Base-by-base conservation (phyloP, 2,797 vertebrate species). In the Florisuga fusca region DNA sequence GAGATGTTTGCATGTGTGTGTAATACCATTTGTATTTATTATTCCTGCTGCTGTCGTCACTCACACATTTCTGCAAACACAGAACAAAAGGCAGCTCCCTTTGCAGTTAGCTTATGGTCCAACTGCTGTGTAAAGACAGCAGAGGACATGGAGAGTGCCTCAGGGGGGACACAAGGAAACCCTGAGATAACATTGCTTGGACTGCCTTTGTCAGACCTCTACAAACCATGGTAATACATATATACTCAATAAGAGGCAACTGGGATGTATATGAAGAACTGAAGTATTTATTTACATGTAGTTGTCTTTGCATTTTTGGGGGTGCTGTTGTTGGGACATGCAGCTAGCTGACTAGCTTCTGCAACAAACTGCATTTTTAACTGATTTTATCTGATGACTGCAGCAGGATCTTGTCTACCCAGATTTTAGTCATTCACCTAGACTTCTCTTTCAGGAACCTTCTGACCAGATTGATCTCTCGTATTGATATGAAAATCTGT, bases 401-500 rank as follows among this genome's bases (percentile, higher is more conserved):
- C 33, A 87, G 51, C 62, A 91, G 93, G 82, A 95, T 88, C 87
- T 66, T 83, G 91, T 71, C 93, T 96, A 59, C 87, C 13, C 43
- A 62, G 85, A 36, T 83, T 95, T 96, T 96, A 97, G 89, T 97
- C 84, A 96, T 69, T 84, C 59, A 12, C 18, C 18, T 53, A 73
- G 93, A 90, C 73, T 94, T 95, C 68, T 94, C 43, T 87, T 78
- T 92, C 55, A 36, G 64, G 66, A 95, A 38, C 48, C 33, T 83
- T 71, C 57, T 93, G 92, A 95, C 73, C 74, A 79, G 75, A 90
- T 79, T 91, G 91, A 84, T 96, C 62, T 67, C 88, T 78, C 29
- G 8, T 75, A 93, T 86, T 0, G 6, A 78, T 92, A 82, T 34
- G 50, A 72, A 85, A 83, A 77, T 58, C 34, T 57, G 34, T 79